phyloP scores from a whole-genome alignment of 1,140 invertebrate species.

The Chrysomallon squamiferum region DNA sequence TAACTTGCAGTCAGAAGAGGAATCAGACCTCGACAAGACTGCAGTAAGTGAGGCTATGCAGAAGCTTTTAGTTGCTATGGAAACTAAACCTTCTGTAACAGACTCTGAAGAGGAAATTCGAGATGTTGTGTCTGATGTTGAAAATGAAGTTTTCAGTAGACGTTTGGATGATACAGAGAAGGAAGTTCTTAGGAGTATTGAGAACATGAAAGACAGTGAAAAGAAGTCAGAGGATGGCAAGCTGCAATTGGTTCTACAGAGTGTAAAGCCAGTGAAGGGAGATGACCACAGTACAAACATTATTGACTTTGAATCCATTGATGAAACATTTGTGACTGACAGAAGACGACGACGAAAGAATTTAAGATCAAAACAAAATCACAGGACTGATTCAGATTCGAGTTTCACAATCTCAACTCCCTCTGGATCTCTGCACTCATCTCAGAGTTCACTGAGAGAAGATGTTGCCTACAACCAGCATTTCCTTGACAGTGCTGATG shows the following conservation, averaged over 20 bases:
- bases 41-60: slow-evolving; percentile 48
- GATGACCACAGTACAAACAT: slow-evolving; percentile 23
- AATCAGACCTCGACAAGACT: slow-evolving; percentile 55
- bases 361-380: slow-evolving; percentile 13
- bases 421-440: slow-evolving; percentile 39
- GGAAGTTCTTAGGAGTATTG: slow-evolving; percentile 36
- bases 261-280: slow-evolving; percentile 18
- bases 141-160: slow-evolving; percentile 5
- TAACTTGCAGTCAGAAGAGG: slow-evolving; percentile 21
- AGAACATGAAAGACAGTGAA: slow-evolving; percentile 22
- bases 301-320: slow-evolving; percentile 16
- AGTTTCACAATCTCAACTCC: slow-evolving; percentile 55
- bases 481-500: slow-evolving; percentile 24
- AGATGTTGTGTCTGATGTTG: slow-evolving; percentile 2
- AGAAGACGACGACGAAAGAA: slow-evolving; percentile 24
- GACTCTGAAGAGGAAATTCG: slow-evolving; percentile 28
- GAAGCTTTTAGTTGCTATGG: slow-evolving; percentile 54
- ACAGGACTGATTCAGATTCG: slow-evolving; percentile 36
- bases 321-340: slow-evolving; percentile 53
- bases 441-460: slow-evolving; percentile 41
- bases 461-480: slow-evolving; percentile 38
- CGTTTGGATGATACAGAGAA: slow-evolving; percentile 1
- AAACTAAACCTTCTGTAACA: slow-evolving; percentile 44
- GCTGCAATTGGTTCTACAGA: slow-evolving; percentile 17
- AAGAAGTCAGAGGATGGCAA: slow-evolving; percentile 11